Conservation (phyloP, 2,797 vertebrate species). For the Centropyge bicolor region DNA sequence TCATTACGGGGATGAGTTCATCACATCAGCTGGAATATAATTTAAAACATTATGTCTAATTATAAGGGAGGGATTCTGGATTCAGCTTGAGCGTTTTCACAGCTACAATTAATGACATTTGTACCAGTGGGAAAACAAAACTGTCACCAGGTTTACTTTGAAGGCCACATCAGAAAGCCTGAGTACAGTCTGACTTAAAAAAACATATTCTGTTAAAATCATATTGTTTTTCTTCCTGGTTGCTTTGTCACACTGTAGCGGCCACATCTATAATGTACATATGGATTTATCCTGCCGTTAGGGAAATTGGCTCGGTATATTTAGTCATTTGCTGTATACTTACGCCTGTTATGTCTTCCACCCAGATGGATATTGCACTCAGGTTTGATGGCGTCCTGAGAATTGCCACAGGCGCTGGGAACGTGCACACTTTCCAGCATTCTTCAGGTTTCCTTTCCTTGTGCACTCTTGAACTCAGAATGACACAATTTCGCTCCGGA, state of each 20-base stretch:
- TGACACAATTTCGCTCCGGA: constrained; percentile 48
- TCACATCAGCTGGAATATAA: background rate
- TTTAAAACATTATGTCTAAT: background rate
- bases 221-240: background rate
- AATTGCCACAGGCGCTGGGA: constrained; percentile 54
- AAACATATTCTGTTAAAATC: background rate
- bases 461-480: constrained; percentile 49
- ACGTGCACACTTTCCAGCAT: constrained; percentile 28
- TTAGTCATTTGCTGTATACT: constrained; percentile 56
- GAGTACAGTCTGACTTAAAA: background rate
- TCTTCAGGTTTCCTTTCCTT: constrained; percentile 31
- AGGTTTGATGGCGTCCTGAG: constrained; percentile 64
- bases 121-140: background rate
- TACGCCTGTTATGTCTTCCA: constrained; percentile 51
- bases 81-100: background rate
- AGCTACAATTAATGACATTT: background rate
- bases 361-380: constrained; percentile 65
- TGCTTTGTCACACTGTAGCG: constrained; percentile 2
- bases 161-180: background rate
- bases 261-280: constrained; percentile 24
- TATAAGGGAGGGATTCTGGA: background rate
- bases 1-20: background rate
- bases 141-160: background rate
- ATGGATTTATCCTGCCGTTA: constrained; percentile 51
- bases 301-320: constrained; percentile 38